Conservation (phyloP, 1,140 invertebrate species). For the Drosophila biarmipes region DNA sequence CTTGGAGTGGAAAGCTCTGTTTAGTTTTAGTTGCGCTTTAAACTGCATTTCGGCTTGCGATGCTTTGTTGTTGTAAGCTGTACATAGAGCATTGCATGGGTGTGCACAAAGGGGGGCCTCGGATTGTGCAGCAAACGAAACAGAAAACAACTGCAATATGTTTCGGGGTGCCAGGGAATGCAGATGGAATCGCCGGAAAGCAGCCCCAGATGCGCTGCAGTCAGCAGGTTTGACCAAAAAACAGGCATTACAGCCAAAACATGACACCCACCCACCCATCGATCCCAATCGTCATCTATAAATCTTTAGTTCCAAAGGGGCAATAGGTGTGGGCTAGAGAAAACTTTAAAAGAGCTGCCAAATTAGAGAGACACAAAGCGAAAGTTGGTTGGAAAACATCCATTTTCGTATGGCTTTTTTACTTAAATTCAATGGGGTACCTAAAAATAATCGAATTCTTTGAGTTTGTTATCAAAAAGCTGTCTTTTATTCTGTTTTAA, state of each 20-base stretch:
- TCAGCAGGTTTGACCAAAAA: neutral
- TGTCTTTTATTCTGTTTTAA: no score
- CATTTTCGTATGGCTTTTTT: neutral
- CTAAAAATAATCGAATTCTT: no score
- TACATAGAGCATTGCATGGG: slow-evolving; percentile 52
- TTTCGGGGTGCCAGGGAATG: slow-evolving; percentile 22
- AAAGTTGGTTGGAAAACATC: neutral
- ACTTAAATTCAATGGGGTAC: no score
- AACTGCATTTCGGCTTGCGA: slow-evolving; percentile 71
- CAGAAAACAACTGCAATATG: slow-evolving; percentile 58
- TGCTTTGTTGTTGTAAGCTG: slow-evolving; percentile 64
- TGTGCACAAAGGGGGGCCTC: neutral
- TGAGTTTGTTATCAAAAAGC: no score
- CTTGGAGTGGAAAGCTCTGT: slow-evolving; percentile 64
- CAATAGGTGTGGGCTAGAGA: neutral
- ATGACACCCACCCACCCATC: slow-evolving; percentile 1
- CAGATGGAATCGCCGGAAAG: slow-evolving; percentile 24
- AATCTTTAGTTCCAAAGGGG: neutral
- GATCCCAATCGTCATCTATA: slow-evolving; percentile 8
- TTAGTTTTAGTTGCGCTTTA: slow-evolving; percentile 82
- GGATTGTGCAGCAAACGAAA: slow-evolving; percentile 50
- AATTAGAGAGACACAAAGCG: neutral
- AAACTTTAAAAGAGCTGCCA: neutral
- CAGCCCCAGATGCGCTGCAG: neutral
- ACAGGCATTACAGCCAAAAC: slow-evolving; percentile 4